Base-by-base conservation (phyloP, 1,140 invertebrate genomes). In the Drosophila erecta region DNA sequence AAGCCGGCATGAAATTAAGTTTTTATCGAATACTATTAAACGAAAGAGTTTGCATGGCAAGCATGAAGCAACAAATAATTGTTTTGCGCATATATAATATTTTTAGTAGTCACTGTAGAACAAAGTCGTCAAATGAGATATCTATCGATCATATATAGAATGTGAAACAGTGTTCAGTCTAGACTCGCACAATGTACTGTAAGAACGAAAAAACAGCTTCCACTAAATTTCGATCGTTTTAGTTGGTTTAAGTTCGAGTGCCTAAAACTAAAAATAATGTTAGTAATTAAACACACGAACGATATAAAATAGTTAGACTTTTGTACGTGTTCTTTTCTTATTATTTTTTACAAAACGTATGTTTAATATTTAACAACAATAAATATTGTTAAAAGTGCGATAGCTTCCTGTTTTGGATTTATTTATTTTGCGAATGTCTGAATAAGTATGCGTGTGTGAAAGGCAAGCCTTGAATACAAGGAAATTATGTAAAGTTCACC, bases 151-250 rank as follows among this genome's bases (percentile, higher is more conserved):
- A 57, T 17, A 17, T 17, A 0, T 17, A 17, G 0, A 17, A 17
- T 17, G 17, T 17, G 17, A 55, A 7, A 51, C 62, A 27, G 78
- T 72, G 78, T 81, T 69, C 58, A 60, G 56, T 44, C 40, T 58
- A 40, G 57, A 44, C 37, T 49, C 62, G 54, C 61, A 60, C 51
- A 66, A 64, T 66, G 75, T 83, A 79, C 75, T 78, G 57, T 85
- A 85, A 58, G 55, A 76, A 35, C 44, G 37, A 30, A 57, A 58
- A 51, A 51, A 17, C 5, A 62, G 44, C n/a, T 67, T 65, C 54
- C 57, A 37, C 58, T 65, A 50, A 40, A 37, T 6, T 47, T 41
- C 43, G 43, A 51, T 10, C 30, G 2, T 3, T 30, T 30, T 10
- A 30, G 20, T 24, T 27, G 11, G 20, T 30, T 49, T 27, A 40